Conservation (phyloP, 2,113 vertebrate species). For the Albula glossodonta region DNA sequence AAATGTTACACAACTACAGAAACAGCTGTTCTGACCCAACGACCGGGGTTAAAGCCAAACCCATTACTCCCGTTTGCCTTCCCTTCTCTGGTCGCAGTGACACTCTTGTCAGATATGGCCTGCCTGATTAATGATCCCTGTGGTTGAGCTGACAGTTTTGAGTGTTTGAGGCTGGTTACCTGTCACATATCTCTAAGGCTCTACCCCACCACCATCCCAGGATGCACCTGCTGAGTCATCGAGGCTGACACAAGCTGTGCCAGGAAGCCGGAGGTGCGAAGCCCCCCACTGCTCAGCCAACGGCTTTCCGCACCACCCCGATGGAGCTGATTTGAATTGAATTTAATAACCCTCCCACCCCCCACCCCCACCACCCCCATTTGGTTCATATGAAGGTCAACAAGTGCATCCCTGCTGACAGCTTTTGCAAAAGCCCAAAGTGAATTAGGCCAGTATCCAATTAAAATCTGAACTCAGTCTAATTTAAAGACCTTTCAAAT, state of each 20-base stretch:
- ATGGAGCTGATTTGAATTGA: background rate
- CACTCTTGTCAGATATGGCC: background rate
- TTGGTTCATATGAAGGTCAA: background rate
- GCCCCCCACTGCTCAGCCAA: background rate
- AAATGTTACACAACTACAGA: background rate
- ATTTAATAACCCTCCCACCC: background rate
- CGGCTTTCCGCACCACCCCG: background rate
- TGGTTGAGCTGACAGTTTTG: background rate
- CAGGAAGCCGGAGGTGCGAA: background rate
- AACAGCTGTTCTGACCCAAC: background rate
- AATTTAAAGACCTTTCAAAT: background rate
- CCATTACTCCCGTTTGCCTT: background rate
- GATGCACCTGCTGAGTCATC: background rate
- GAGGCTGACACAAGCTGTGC: background rate
- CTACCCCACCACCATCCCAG: background rate
- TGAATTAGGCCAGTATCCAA: background rate
- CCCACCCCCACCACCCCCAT: background rate
- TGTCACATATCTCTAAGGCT: background rate
- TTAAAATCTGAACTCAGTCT: background rate
- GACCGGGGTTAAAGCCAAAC: background rate
- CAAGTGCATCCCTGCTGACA: background rate
- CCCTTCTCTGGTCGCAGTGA: background rate
- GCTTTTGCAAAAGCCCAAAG: background rate
- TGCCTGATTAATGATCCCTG: background rate
- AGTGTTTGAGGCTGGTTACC: background rate